Evolutionary conservation across 2,888 invertebrate species (phyloP).

Genomic region (Drosophila anomelani): DNA sequence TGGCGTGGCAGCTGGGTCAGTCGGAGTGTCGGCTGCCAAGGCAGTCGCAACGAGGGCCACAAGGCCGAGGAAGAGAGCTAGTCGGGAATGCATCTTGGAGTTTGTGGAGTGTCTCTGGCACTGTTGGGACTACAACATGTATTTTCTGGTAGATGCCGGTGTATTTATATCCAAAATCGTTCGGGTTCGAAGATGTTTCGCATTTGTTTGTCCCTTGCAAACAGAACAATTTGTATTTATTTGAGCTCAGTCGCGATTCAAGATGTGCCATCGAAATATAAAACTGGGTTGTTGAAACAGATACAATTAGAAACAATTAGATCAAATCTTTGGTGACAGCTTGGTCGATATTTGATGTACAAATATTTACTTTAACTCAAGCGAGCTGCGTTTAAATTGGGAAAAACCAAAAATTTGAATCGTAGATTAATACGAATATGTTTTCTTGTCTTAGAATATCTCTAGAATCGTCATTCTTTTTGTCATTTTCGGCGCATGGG

Average conservation of each 20-base stretch:
- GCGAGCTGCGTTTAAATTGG: neutral
- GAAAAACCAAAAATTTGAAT: neutral
- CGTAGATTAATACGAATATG: no score
- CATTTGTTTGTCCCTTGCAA: neutral
- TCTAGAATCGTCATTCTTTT: no score
- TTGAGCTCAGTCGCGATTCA: neutral
- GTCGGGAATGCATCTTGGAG: neutral
- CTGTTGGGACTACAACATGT: neutral
- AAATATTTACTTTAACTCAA: neutral
- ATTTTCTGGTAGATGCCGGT: neutral
- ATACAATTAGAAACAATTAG: neutral
- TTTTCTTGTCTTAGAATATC: no score
- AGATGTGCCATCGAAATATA: neutral
- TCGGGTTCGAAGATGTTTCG: neutral
- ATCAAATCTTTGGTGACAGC: neutral
- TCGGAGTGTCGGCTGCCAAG: neutral
- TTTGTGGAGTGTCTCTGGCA: neutral
- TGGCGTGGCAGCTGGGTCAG: neutral
- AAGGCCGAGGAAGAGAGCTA: no score
- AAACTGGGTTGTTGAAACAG: conserved; percentile 14
- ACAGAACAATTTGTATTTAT: neutral
- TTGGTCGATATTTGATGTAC: neutral
- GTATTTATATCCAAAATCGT: conserved; percentile 4
- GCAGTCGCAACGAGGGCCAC: no score
- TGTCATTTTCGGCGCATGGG: no score